These are phyloP conservation scores for Lypha dubia DNA, from an alignment of 2,888 invertebrate genomes.

Conservation along the genomic window DNA sequence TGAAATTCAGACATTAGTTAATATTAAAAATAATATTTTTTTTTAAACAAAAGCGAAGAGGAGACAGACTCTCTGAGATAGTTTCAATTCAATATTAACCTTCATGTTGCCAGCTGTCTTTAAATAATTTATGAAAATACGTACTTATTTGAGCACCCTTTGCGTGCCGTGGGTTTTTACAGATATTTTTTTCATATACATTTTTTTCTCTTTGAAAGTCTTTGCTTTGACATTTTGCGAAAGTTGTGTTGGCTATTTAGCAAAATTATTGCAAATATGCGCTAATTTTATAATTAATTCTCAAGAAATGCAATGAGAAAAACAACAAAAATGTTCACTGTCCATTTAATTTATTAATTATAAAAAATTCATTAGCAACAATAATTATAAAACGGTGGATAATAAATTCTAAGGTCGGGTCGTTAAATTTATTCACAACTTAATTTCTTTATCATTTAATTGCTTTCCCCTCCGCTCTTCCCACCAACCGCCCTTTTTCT, in stretches of 20 bases:
- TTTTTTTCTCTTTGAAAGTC: conserved; percentile 19
- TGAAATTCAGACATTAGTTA: too few species aligned
- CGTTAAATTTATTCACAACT: background rate
- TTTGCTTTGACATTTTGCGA: conserved; percentile 74
- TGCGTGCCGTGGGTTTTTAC: conserved; percentile 20
- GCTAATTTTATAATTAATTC: conserved; percentile 63
- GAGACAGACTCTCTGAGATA: too few species aligned
- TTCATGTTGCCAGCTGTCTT: background rate
- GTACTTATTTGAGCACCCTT: background rate
- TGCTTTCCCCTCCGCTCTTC: too few species aligned
- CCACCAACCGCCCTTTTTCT: background rate
- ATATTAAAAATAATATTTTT: too few species aligned
- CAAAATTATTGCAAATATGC: conserved; percentile 27
- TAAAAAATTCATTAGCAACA: conserved; percentile 33
- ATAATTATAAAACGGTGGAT: conserved; percentile 1
- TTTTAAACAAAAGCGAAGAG: too few species aligned
- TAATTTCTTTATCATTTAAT: background rate
- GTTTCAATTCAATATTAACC: background rate
- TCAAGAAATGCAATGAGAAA: conserved; percentile 18
- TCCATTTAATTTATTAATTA: conserved; percentile 8
- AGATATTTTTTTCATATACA: background rate
- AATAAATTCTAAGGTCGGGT: conserved; percentile 35
- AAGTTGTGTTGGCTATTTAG: conserved; percentile 69
- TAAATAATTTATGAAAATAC: background rate
- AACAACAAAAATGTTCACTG: background rate